Evolutionary conservation across 1,140 invertebrate species (phyloP).

Genomic region (Anthonomus grandis): DNA sequence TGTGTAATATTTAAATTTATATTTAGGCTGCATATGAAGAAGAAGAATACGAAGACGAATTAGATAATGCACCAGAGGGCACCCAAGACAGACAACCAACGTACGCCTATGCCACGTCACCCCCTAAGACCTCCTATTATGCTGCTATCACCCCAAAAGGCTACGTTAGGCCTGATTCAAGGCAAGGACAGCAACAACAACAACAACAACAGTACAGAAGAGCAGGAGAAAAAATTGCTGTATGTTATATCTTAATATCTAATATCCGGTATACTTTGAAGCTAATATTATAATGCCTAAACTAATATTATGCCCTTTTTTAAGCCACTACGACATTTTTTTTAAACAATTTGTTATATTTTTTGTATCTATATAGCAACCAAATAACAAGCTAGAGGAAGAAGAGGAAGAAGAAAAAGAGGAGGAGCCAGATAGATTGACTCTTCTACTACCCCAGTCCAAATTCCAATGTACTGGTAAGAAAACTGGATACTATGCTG

Average conservation of each 20-base stretch:
- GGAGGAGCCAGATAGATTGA: conserved; percentile 81
- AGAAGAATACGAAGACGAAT: conserved; percentile 30
- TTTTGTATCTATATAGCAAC: background rate
- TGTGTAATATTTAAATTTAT: background rate
- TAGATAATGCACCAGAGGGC: conserved; percentile 29
- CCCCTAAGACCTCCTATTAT: conserved; percentile 16
- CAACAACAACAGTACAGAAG: conserved; percentile 20
- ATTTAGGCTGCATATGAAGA: conserved; percentile 22
- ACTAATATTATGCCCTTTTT: background rate
- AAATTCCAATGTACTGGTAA: conserved; percentile 77
- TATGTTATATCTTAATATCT: too few species aligned
- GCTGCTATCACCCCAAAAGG: conserved; percentile 8
- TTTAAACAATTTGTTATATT: background rate
- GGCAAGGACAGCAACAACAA: background rate
- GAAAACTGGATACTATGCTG: conserved; percentile 88
- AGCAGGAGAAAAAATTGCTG: conserved; percentile 18
- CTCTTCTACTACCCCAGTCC: conserved; percentile 73
- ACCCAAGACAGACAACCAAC: conserved; percentile 37
- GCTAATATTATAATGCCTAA: too few species aligned
- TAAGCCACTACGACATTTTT: background rate
- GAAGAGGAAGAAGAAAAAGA: conserved; percentile 58
- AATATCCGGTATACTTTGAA: too few species aligned
- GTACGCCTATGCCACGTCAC: conserved; percentile 32
- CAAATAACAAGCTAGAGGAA: conserved; percentile 20
- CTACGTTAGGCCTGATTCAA: conserved; percentile 4